Percentiles rank a stretch among this genome's conserved stretches.
These are phyloP conservation scores for Podarcis cretensis DNA, from an alignment of 2,113 vertebrate genomes.

Conservation along the genomic window DNA sequence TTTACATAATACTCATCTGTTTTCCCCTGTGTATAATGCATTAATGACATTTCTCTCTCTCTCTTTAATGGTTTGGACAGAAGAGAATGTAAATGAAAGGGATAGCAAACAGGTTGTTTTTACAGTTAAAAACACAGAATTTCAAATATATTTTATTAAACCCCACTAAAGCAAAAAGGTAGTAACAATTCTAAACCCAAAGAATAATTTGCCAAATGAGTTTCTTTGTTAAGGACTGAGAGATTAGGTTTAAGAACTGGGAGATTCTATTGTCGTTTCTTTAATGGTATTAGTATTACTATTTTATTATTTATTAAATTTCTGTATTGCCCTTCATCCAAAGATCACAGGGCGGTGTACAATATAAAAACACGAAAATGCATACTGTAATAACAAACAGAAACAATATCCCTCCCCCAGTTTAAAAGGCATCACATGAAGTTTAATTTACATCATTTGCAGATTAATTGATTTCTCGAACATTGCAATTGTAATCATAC, in stretches of 20 bases:
- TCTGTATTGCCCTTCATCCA: no score
- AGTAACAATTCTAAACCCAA: slow-evolving; percentile 13
- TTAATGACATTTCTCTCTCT: slow-evolving; percentile 73
- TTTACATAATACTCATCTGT: slow-evolving; percentile 77
- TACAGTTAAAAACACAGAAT: slow-evolving; percentile 70
- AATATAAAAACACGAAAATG: no score
- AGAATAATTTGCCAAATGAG: neutral
- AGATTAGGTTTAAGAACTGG: neutral
- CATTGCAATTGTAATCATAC: no score
- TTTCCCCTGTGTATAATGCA: slow-evolving; percentile 66
- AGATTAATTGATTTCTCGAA: no score
- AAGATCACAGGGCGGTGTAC: no score
- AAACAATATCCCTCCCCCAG: no score
- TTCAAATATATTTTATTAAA: slow-evolving; percentile 29
- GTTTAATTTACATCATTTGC: no score
- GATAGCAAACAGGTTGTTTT: slow-evolving; percentile 57
- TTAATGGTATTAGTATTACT: neutral
- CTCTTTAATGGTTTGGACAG: slow-evolving; percentile 66
- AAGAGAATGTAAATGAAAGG: slow-evolving; percentile 58
- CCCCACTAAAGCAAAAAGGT: accelerated
- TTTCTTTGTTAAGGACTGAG: neutral
- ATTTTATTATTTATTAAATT: neutral
- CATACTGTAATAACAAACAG: no score
- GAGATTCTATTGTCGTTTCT: neutral
- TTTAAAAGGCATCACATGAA: no score